Evolutionary conservation across 2,113 vertebrate species (phyloP).

Genomic region (Hypocryptadius cinnamomeus): DNA sequence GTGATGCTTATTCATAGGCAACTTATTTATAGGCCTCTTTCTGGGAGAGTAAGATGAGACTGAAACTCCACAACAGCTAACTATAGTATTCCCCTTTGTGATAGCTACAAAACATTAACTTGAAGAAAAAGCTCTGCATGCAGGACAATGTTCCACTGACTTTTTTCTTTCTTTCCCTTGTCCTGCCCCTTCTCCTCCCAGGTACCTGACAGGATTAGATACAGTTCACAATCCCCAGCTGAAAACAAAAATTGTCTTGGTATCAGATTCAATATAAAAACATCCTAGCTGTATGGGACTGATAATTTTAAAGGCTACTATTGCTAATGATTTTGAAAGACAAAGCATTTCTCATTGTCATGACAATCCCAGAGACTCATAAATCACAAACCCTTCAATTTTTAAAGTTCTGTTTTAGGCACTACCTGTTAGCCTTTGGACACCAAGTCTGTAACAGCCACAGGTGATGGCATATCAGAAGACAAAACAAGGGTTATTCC

Average conservation of each 20-base stretch:
- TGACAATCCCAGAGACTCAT: background rate
- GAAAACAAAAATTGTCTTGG: background rate
- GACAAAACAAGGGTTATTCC: background rate
- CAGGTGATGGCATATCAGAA: background rate
- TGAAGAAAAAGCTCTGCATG: background rate
- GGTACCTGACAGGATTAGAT: background rate
- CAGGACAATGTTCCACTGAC: background rate
- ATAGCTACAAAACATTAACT: background rate
- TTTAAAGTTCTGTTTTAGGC: background rate
- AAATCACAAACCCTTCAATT: background rate
- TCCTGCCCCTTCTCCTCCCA: background rate
- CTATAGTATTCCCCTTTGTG: background rate
- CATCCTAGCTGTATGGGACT: background rate
- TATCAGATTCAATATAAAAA: background rate
- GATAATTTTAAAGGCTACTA: background rate
- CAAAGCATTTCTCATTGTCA: background rate
- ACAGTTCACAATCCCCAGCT: background rate
- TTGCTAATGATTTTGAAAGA: background rate
- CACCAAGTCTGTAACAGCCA: background rate
- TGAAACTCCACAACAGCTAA: background rate
- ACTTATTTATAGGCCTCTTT: background rate
- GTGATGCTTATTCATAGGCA: background rate
- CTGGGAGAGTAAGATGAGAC: background rate
- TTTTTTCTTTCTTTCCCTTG: background rate
- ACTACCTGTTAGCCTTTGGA: background rate